Conservation (phyloP, 2,113 vertebrate genomes). For the Cisticola juncidis region DNA sequence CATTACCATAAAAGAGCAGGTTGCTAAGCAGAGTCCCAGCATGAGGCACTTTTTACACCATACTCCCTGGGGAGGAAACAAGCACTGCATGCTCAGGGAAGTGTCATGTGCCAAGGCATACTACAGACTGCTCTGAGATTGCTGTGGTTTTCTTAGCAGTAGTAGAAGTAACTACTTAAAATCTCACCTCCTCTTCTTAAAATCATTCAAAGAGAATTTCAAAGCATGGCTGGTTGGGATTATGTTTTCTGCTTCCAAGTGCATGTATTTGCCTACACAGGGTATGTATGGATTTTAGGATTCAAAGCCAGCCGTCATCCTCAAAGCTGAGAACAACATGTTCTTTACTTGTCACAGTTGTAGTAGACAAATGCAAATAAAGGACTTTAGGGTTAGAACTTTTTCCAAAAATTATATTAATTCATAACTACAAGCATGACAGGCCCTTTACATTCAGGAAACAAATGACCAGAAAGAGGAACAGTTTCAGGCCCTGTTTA, state of each 20-base stretch:
- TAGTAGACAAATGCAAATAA: background rate
- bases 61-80: background rate
- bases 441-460: background rate
- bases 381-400: background rate
- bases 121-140: background rate
- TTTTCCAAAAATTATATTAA: background rate
- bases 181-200: background rate
- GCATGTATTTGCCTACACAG: background rate
- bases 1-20: background rate
- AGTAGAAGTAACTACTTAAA: background rate
- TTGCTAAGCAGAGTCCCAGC: background rate
- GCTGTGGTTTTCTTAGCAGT: background rate
- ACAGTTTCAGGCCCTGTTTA: background rate
- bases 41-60: background rate
- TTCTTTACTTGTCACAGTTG: background rate
- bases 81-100: background rate
- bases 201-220: background rate
- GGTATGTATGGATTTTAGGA: background rate
- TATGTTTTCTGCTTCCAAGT: background rate
- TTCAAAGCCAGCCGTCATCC: background rate
- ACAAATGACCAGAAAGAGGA: background rate
- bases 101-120: background rate
- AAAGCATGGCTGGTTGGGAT: background rate
- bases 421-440: background rate
- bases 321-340: background rate